Base-by-base conservation (phyloP, 2,797 vertebrate genomes). In the Clarias fuscus region DNA sequence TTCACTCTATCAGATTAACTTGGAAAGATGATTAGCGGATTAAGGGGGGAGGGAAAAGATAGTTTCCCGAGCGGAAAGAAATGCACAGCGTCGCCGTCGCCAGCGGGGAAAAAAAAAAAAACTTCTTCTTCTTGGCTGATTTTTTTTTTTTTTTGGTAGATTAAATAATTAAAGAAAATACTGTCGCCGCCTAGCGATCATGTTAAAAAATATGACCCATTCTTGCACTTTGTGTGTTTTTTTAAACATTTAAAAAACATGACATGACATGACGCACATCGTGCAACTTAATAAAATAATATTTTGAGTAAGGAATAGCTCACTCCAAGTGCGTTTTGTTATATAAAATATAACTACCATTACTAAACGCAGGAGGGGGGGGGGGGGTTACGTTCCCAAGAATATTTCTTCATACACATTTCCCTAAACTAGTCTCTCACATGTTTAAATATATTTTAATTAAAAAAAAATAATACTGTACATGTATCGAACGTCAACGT, bases 61-160 rank as follows among this genome's bases (percentile, higher is more conserved):
- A 10, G 61, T 2, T 56, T 68, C 40, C 64, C 80, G 2, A 48
- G 62, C 7, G 2, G 62, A 68, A 67, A 53, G 37, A 30, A 53
- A 48, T 30, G 17, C 43, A 82, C 5, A 15, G 78, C 61, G 22
- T 64, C 37, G 18, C 59, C 76, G 77, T 80, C 78, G 22, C 78
- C 64, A 82, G 37, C 68, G 64, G 64, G 30, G n/a, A n/a, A n/a
- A n/a, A n/a, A n/a, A n/a, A 82, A 78, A 78, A 61, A 20, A n/a
- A 27, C 20, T 77, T 61, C 13, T 71, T 84, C 56, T 43, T 84
- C 24, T 72, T 24, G 17, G 10, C 48, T 67, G 24, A 82, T 8
- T 30, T 56, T 48, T n/a, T n/a, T n/a, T 67, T 8, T 30, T 56
- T 24, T 27, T 64, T 4, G n/a, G n/a, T 59, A 59, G 58, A 48